Base-by-base conservation (phyloP, 1,140 invertebrate genomes). In the Lordiphosa collinella region DNA sequence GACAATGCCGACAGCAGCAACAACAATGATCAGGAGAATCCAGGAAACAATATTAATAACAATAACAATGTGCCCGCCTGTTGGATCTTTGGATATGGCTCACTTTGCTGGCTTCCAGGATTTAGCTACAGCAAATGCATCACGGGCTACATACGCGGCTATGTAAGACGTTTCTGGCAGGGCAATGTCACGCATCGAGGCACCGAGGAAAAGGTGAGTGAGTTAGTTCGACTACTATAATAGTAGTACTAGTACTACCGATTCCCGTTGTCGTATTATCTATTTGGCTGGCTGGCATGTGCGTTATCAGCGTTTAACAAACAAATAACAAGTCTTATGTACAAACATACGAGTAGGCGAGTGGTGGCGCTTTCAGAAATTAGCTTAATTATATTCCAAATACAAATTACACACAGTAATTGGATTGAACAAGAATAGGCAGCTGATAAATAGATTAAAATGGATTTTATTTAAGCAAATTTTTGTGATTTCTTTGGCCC, bases 81-180 rank as follows among this genome's bases (percentile, higher is more conserved):
- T 13, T 96, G 95, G 95, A 91, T 97, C 10, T 97, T 96, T 72
- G 95, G 95, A 0, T 97, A 97, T 72, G 96, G 96, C 8, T 96
- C 95, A 1, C 84, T 97, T 3, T 95, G 95, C 89, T 97, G 96
- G 96, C 91, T 94, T 88, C 96, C 95, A 0, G 95, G 95, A 18
- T 97, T 97, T 84, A 91, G 93, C 54, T 96, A 93, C 85, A 90
- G 92, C 56, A 92, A 93, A 71, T 93, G 93, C 18, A 90, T 93
- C 3, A 92, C 93, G 7, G 96, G 96, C 6, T 93, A 93, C 67
- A 85, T 89, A 12, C 52, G 86, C 7, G 95, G 95, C 12, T 97
- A 93, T 86, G 90, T 92, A 1, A 90, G 96, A 37, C 91, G 93
- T 86, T 97, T 97, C 89, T 96, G 95, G 94, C 96, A 97, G 89